Evolutionary conservation across 2,113 vertebrate species (phyloP).

Genomic region (Pandion haliaetus): DNA sequence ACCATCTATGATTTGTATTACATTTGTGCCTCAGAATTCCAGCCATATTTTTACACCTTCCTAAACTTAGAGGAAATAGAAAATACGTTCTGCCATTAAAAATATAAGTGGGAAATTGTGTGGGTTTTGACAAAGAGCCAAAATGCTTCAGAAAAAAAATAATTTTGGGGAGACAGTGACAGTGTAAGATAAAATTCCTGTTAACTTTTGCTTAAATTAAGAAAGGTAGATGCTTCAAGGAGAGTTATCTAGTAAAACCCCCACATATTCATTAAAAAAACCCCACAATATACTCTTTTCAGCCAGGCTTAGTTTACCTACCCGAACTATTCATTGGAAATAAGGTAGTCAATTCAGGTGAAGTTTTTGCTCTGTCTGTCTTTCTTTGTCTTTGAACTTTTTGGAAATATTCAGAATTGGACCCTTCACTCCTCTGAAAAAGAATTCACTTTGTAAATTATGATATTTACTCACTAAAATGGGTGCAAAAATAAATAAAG

Average conservation of each 20-base stretch:
- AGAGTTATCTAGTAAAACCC: neutral
- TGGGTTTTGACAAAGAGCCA: neutral
- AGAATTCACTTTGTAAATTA: neutral
- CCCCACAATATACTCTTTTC: neutral
- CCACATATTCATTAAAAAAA: neutral
- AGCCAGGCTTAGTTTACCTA: neutral
- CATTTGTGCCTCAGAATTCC: neutral
- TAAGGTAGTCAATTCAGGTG: neutral
- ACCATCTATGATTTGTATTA: neutral
- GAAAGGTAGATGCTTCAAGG: neutral
- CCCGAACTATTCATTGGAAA: neutral
- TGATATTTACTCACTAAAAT: neutral
- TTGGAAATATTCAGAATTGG: neutral
- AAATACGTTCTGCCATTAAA: neutral
- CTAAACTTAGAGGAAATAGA: neutral
- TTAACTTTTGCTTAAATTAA: neutral
- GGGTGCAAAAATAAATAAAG: neutral
- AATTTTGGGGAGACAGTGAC: neutral
- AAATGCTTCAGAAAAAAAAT: neutral
- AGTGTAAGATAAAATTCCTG: neutral
- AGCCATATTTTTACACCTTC: neutral
- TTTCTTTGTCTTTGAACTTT: neutral
- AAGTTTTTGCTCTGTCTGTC: neutral
- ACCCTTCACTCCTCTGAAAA: neutral
- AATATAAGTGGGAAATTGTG: neutral